Percentiles rank a stretch among this genome's conserved stretches.
Evolutionary conservation across 2,113 vertebrate species (phyloP).

Genomic region (Cyanoderma ruficeps): DNA sequence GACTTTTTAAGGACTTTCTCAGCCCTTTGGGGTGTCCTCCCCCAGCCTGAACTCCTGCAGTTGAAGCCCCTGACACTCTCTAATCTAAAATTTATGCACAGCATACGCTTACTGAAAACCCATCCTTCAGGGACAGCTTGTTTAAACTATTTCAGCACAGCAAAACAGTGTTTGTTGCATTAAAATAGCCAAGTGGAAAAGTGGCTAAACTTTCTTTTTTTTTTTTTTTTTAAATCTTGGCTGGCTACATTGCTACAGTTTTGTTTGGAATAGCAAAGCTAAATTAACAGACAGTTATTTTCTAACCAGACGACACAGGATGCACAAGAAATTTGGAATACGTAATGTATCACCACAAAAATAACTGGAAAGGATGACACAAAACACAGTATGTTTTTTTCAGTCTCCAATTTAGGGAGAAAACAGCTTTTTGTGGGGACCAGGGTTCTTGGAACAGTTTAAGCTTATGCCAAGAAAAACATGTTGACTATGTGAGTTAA

Average conservation of each 20-base stretch:
- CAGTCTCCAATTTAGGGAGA: not conserved
- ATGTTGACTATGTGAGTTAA: slow-evolving; percentile 4
- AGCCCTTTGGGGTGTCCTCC: not conserved
- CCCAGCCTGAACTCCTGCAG: not conserved
- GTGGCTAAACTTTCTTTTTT: not conserved
- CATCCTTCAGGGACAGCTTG: slow-evolving; percentile 16
- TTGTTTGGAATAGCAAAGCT: slow-evolving; percentile 18
- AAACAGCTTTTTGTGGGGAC: slow-evolving; percentile 4
- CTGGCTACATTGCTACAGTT: not conserved
- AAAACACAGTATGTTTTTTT: slow-evolving; percentile 2
- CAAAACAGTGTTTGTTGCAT: not conserved
- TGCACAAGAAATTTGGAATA: not conserved
- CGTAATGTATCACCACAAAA: slow-evolving; percentile 11
- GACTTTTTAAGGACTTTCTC: slow-evolving; percentile 12
- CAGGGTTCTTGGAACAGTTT: not conserved
- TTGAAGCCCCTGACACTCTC: slow-evolving; percentile 7
- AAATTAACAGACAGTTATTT: slow-evolving; percentile 34
- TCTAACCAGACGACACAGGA: not conserved
- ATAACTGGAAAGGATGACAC: slow-evolving; percentile 42
- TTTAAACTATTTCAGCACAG: slow-evolving; percentile 17
- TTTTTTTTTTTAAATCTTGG: not conserved
- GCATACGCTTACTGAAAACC: not conserved
- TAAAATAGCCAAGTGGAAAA: slow-evolving; percentile 22
- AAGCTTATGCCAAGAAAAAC: slow-evolving; percentile 37
- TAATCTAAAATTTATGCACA: slow-evolving; percentile 24